phyloP scores from a whole-genome alignment of 2,797 vertebrate genomes.

The Falco novaeseelandiae region DNA sequence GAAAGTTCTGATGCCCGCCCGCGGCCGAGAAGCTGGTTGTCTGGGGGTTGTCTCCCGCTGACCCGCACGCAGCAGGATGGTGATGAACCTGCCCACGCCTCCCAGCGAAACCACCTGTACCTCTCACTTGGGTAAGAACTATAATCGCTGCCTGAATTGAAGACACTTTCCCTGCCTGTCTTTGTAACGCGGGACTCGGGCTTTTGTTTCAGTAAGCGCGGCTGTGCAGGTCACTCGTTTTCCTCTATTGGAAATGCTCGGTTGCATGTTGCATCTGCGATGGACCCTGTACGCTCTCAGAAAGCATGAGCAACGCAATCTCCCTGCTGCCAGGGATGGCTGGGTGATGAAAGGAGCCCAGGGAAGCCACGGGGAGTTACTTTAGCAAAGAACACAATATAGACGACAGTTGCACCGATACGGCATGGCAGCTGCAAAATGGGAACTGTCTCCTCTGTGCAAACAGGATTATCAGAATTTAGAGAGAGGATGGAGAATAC shows the following conservation, averaged over 20 bases:
- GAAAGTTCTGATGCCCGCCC: not conserved
- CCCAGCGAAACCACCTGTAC: not conserved
- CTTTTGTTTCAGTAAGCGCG: not conserved
- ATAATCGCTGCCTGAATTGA: not conserved
- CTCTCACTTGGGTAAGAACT: not conserved
- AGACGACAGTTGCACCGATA: not conserved
- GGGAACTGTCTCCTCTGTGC: not conserved
- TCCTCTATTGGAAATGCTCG: fast-evolving
- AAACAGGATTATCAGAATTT: not conserved
- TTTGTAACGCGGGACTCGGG: not conserved
- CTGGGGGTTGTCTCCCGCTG: not conserved
- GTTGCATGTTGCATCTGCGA: fast-evolving
- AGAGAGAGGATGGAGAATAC: not conserved
- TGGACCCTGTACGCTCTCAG: fast-evolving
- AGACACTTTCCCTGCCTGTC: not conserved
- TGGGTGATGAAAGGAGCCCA: not conserved
- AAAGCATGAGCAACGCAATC: fast-evolving
- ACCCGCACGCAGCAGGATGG: fast-evolving
- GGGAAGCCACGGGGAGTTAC: not conserved
- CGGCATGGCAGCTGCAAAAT: fast-evolving
- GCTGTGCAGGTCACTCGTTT: not conserved
- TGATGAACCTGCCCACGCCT: not conserved
- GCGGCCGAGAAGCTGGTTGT: not conserved
- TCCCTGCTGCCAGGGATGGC: not conserved
- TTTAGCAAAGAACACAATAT: fast-evolving